phyloP scores from a whole-genome alignment of 2,113 vertebrate genomes.

The Varanus komodoensis region DNA sequence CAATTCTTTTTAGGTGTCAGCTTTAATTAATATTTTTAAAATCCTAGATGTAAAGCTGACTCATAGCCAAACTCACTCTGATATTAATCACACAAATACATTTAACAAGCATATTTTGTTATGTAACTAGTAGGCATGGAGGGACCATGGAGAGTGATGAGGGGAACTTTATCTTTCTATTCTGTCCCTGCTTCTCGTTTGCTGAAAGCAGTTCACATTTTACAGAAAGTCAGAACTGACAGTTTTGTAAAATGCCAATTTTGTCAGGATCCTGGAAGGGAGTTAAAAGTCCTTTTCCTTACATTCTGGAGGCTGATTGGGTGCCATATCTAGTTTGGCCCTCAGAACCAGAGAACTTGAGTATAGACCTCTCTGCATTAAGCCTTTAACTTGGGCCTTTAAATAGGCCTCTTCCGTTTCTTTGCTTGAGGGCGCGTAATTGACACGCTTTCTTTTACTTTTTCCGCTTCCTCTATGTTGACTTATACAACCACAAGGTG shows the following conservation, averaged over 20 bases:
- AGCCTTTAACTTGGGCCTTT: too few relatives aligned
- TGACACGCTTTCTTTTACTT: too few relatives aligned
- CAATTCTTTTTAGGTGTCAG: not conserved
- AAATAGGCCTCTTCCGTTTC: too few relatives aligned
- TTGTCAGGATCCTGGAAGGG: not conserved
- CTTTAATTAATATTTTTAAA: not conserved
- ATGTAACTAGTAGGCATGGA: not conserved
- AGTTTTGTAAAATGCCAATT: not conserved
- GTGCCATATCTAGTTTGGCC: too few relatives aligned
- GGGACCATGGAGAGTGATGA: not conserved
- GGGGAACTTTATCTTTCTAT: not conserved
- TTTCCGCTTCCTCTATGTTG: too few relatives aligned
- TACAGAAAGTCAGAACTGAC: not conserved
- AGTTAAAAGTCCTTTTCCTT: not conserved
- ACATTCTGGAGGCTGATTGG: not conserved
- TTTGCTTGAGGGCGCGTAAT: too few relatives aligned
- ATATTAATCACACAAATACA: not conserved
- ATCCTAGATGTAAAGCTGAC: not conserved
- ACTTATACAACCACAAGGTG: too few relatives aligned
- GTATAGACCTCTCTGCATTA: too few relatives aligned
- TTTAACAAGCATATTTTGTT: not conserved
- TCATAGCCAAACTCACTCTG: not conserved
- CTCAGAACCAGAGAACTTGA: not conserved
- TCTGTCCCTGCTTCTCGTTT: not conserved
- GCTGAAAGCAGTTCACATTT: not conserved